Conservation (phyloP, 2,888 invertebrate genomes). For the Druceiella hillmani region DNA sequence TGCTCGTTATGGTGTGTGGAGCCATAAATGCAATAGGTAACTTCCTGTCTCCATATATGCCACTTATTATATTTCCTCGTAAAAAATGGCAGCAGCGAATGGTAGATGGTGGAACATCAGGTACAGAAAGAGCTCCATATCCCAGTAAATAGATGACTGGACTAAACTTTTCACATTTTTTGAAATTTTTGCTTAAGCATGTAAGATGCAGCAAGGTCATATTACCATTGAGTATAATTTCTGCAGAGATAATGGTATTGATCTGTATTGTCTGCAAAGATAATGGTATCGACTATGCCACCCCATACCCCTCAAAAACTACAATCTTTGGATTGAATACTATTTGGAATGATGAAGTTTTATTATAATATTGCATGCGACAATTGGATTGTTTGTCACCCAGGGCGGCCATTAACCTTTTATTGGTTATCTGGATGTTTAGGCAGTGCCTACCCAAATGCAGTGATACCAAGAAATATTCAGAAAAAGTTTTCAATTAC, state of each 20-base stretch:
- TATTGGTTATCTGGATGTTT: slow-evolving; percentile 28
- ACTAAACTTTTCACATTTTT: slow-evolving; percentile 25
- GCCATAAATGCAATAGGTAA: slow-evolving; percentile 31
- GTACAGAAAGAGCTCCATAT: slow-evolving; percentile 28
- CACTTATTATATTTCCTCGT: slow-evolving; percentile 32
- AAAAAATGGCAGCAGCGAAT: slow-evolving; percentile 29
- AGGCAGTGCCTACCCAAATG: slow-evolving; percentile 23
- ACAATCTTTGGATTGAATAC: slow-evolving; percentile 31
- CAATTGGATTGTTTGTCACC: slow-evolving; percentile 29
- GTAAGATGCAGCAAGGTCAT: slow-evolving; percentile 25
- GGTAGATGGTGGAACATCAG: slow-evolving; percentile 30
- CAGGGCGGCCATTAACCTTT: slow-evolving; percentile 29
- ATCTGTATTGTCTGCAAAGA: slow-evolving; percentile 29
- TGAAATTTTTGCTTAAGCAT: slow-evolving; percentile 28
- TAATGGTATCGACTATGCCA: slow-evolving; percentile 31
- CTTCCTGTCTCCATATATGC: slow-evolving; percentile 31
- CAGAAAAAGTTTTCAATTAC: slow-evolving; percentile 25
- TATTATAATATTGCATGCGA: slow-evolving; percentile 22
- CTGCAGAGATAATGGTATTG: too few species aligned
- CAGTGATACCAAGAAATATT: slow-evolving; percentile 26
- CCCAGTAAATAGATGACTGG: slow-evolving; percentile 30
- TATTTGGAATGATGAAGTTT: slow-evolving; percentile 26
- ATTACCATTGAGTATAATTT: slow-evolving; percentile 26
- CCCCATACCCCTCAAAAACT: slow-evolving; percentile 30
- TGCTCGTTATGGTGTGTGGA: background rate